Evolutionary conservation across 2,888 invertebrate genomes (phyloP), one percentile per base, ranked within the genome.

Genomic region (Coenonympha arcania): DNA sequence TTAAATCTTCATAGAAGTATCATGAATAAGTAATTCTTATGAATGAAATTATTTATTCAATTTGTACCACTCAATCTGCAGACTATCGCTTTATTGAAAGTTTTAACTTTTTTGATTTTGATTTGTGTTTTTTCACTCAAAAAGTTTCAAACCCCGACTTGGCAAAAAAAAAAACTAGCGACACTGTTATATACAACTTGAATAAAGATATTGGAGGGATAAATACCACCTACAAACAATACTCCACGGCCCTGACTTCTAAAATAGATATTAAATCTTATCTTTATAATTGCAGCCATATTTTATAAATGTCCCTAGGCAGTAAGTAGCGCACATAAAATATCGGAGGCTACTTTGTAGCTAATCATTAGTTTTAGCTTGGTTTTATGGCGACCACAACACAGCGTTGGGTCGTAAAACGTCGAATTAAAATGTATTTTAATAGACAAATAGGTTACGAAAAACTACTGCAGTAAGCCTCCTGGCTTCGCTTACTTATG

Each of bases 341-440:
- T 24, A 41, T 59, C 60, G 56, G 66, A 65, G 50, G 63, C 68
- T 65, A 71, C 72, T 62, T 64, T 70, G 71, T 71, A 63, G 42
- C 26, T 57, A 60, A 65, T 67, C 61, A 66, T 65, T 65, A 64
- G 62, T 54, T 63, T 55, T 56, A 61, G 49, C 56, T 55, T 52
- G 42, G 52, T 65, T 68, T 68, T 64, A 68, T 64, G 57, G 52
- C 56, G 52, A 57, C 59, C 62, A 58, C 52, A 57, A 58, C 62
- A 58, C 58, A 56, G 60, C 53, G 58, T 22, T 28, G 57, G 57
- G 55, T 65, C 64, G 60, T 70, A 65, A 72, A 68, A 64, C 60
- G 69, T 65, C 67, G 62, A 58, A 65, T 62, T 61, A 62, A 68
- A 68, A 63, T 64, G 66, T 61, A 62, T 68, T 64, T 16, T 33